Evolutionary conservation across 2,797 vertebrate genomes (phyloP).

Genomic region (Streptopelia turtur): DNA sequence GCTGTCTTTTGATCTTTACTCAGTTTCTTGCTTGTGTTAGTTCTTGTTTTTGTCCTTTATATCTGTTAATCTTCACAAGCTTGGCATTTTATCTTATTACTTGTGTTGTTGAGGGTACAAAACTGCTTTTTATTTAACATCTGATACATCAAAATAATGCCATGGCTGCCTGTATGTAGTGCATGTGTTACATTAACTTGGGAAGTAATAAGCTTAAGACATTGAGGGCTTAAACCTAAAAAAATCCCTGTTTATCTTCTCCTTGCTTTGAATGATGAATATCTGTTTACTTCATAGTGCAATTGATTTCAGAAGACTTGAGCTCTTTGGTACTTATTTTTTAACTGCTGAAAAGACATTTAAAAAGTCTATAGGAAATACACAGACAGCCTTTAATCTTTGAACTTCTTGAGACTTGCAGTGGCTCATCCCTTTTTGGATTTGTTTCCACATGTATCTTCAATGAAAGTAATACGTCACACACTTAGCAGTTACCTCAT

Average conservation of each 20-base stretch:
- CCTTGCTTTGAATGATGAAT: not conserved
- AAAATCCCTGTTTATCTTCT: not conserved
- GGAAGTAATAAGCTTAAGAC: not conserved
- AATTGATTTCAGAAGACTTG: not conserved
- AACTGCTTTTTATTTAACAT: not conserved
- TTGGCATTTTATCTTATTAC: not conserved
- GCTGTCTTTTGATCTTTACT: not conserved
- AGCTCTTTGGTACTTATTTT: not conserved
- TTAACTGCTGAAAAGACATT: not conserved
- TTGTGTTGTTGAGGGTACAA: not conserved
- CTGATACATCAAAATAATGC: not conserved
- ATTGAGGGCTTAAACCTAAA: not conserved
- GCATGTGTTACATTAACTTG: not conserved
- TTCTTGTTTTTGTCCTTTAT: not conserved
- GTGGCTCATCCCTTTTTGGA: not conserved
- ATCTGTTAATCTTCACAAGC: not conserved
- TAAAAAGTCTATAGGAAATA: not conserved
- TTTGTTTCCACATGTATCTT: not conserved
- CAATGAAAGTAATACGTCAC: not conserved
- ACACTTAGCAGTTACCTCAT: not conserved
- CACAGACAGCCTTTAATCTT: not conserved
- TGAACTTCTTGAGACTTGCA: not conserved
- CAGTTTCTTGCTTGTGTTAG: not conserved
- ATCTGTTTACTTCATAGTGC: not conserved
- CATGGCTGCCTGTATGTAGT: fast-evolving